Evolutionary conservation across 2,113 vertebrate species (phyloP).

Genomic region (Calyptommatus sinebrachiatus): DNA sequence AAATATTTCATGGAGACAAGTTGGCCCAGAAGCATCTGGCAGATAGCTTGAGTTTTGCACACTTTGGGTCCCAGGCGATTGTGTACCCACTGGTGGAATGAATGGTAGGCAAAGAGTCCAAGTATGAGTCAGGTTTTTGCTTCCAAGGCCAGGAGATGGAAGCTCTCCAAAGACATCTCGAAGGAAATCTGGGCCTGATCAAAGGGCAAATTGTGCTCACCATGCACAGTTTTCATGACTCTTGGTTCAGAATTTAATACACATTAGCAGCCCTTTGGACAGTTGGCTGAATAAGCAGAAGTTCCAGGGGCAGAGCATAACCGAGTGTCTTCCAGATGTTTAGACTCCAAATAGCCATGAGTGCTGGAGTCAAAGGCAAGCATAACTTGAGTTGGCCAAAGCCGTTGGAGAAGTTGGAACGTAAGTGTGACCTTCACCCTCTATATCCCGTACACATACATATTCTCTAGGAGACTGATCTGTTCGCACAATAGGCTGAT

Average conservation of each 20-base stretch:
- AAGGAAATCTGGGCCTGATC: too few relatives aligned
- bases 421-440: too few relatives aligned
- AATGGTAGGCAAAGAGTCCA: neutral
- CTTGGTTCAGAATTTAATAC: neutral
- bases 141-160: neutral
- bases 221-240: neutral
- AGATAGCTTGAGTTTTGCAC: neutral
- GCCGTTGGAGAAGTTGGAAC: too few relatives aligned
- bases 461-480: too few relatives aligned
- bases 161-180: neutral
- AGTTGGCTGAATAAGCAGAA: too few relatives aligned
- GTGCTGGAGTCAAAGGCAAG: too few relatives aligned
- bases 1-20: conserved; percentile 5
- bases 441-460: too few relatives aligned
- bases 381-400: too few relatives aligned
- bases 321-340: too few relatives aligned
- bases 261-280: neutral
- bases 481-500: too few relatives aligned
- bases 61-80: neutral
- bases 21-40: neutral
- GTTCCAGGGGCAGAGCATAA: too few relatives aligned
- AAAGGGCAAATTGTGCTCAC: neutral
- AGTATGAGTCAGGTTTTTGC: neutral
- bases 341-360: too few relatives aligned
- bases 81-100: neutral